Base-by-base conservation (phyloP, 2,888 invertebrate species). In the Petrolisthes cinctipes region DNA sequence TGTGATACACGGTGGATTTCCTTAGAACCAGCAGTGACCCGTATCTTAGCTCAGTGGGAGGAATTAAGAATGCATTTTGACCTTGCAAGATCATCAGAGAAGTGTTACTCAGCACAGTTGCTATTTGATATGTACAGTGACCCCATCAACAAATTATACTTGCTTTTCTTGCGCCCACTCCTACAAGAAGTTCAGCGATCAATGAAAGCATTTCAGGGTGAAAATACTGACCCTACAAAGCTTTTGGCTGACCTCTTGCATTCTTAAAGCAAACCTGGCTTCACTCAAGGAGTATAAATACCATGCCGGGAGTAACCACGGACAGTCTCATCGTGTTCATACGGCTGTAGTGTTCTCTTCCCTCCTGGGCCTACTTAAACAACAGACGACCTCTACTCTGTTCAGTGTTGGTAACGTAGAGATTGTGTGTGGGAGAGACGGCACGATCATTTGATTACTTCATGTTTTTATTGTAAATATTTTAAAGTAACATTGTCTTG, bases 191-290 rank as follows among this genome's bases (percentile, higher is more conserved):
- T 56, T 17, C 61, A 82, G n/a, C 11, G 71, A 84, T 76, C 84
- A 14, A 6, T 78, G 78, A 76, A 76, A 78, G 61, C 76, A 5
- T 84, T 78, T 76, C 84, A 84, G 84, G 61, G 84, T 51, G 84
- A 76, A 84, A 76, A 78, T 66, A 53, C 51, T n/a, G 78, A 84
- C 61, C 84, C 84, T n/a, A 76, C 57, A 61, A 76, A 75, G n/a
- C 76, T 84, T 61, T 53, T 84, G 23, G 17, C 66, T 20, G 84
- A 84, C 51, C 66, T 84, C 17, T 37, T n/a, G n/a, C n/a, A n/a
- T n/a, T n/a, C n/a, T n/a, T n/a, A n/a, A n/a, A n/a, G n/a, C n/a
- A n/a, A n/a, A n/a, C n/a, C n/a, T n/a, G n/a, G n/a, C n/a, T n/a
- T n/a, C n/a, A n/a, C n/a, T n/a, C n/a, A n/a, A n/a, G n/a, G n/a